Evolutionary conservation across 2,888 invertebrate species (phyloP).

Genomic region (Pyrochroa serraticornis): DNA sequence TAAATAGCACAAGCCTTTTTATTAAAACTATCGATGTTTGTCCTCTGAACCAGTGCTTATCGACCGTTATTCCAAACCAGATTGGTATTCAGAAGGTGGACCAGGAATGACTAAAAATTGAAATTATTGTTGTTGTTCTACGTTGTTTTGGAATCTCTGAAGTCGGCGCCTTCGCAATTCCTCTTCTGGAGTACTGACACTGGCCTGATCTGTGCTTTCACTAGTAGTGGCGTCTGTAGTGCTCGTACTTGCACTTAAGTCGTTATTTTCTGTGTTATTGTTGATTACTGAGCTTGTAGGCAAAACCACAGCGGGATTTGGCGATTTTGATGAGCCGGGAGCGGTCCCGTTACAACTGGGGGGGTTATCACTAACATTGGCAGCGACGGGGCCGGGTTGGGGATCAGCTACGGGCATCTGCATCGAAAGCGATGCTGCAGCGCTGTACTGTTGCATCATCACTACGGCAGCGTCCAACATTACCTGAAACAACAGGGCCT

Average conservation of each 20-base stretch:
- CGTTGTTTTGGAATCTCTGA: conserved; percentile 66
- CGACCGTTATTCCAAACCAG: conserved; percentile 3
- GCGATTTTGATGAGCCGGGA: conserved; percentile 11
- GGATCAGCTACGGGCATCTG: conserved; percentile 51
- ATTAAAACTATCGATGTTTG: conserved; percentile 19
- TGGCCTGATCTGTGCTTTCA: conserved; percentile 13
- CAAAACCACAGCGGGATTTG: conserved; percentile 7
- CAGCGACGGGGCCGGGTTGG: conserved; percentile 6
- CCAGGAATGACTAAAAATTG: not conserved
- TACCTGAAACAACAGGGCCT: conserved; percentile 58
- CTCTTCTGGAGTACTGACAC: conserved; percentile 59
- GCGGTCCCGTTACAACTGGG: conserved; percentile 14
- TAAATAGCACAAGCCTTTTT: conserved; percentile 22
- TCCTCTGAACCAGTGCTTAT: conserved; percentile 12
- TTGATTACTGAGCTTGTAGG: conserved; percentile 23
- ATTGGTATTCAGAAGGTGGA: not conserved
- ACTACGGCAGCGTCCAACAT: conserved; percentile 92
- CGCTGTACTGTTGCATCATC: conserved; percentile 93
- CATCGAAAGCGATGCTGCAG: conserved; percentile 63
- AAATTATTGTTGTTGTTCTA: conserved; percentile 30
- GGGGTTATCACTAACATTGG: not conserved
- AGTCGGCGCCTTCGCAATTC: conserved; percentile 79
- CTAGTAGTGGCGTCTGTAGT: conserved; percentile 16
- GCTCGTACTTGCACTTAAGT: no score
- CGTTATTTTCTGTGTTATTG: conserved; percentile 29